Percentiles rank a stretch among this genome's conserved stretches.
phyloP scores from a whole-genome alignment of 1,140 invertebrate genomes.

The Mactra quadrangularis region DNA sequence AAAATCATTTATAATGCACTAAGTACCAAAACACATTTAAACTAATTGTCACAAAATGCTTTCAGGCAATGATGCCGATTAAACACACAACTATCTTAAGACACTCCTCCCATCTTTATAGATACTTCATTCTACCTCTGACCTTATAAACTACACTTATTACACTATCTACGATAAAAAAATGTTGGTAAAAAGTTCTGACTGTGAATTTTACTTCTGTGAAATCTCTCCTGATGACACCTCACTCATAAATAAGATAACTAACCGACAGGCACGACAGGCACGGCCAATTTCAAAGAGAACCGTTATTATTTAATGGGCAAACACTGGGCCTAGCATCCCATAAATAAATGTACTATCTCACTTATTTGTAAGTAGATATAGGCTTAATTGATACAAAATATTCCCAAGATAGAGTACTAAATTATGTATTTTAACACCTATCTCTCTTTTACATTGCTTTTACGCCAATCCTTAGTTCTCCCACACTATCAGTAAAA shows the following conservation, averaged over 20 bases:
- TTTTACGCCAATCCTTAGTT: too few species aligned
- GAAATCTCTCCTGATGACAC: slow-evolving; percentile 1
- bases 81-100: too few species aligned
- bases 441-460: too few species aligned
- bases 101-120: too few species aligned
- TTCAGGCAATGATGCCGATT: too few species aligned
- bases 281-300: slow-evolving; percentile 3
- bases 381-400: slow-evolving; percentile 18
- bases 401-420: slow-evolving; percentile 26
- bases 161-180: too few species aligned
- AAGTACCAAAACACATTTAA: too few species aligned
- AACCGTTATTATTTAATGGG: slow-evolving; percentile 35
- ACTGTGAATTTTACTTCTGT: slow-evolving; percentile 1
- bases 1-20: too few species aligned
- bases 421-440: slow-evolving; percentile 8
- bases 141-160: too few species aligned
- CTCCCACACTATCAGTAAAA: too few species aligned
- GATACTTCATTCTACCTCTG: too few species aligned
- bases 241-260: slow-evolving; percentile 28
- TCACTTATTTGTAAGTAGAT: slow-evolving; percentile 37
- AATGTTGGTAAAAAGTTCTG: background rate
- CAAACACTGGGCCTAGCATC: slow-evolving; percentile 7
- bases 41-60: too few species aligned
- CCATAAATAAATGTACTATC: slow-evolving; percentile 24
- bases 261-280: slow-evolving; percentile 2